Percentiles rank a stretch among this genome's conserved stretches.
These are phyloP conservation scores for Pimpla rufipes DNA, from an alignment of 2,888 invertebrate species.

Conservation along the genomic window DNA sequence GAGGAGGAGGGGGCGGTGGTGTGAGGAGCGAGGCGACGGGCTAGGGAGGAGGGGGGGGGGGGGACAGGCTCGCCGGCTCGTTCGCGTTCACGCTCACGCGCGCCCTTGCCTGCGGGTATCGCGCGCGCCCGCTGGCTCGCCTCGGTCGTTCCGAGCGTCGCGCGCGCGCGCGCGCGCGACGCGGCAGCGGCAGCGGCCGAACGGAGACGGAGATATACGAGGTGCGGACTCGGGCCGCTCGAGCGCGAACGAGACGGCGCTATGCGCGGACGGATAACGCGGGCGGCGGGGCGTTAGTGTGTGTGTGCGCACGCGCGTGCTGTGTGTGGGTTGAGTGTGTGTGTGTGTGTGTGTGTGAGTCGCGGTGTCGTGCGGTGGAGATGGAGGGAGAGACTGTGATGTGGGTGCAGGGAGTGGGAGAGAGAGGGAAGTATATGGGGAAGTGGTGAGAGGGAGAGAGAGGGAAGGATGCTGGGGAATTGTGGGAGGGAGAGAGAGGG, in stretches of 20 bases:
- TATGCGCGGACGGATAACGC: conserved; percentile 35
- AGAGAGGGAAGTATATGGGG: conserved; percentile 47
- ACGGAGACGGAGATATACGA: conserved; percentile 50
- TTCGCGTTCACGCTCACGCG: conserved; percentile 81
- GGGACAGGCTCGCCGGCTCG: conserved; percentile 65
- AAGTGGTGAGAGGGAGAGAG: conserved; percentile 20
- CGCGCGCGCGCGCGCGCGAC: conserved; percentile 74
- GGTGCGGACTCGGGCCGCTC: conserved; percentile 7
- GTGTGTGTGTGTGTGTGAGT: background rate
- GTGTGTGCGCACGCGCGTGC: background rate
- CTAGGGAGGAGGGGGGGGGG: conserved; percentile 52
- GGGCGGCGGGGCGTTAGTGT: conserved; percentile 33
- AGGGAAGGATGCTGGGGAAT: background rate
- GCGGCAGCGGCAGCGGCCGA: conserved; percentile 74
- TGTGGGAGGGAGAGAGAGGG: background rate
- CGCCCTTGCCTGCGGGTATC: conserved; percentile 81
- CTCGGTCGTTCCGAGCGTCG: conserved; percentile 71
- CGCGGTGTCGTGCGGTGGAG: conserved; percentile 18
- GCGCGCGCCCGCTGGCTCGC: conserved; percentile 70
- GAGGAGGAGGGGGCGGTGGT: conserved; percentile 46
- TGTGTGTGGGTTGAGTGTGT: background rate
- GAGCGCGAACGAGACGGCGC: conserved; percentile 67
- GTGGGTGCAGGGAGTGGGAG: too few relatives aligned
- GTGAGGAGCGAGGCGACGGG: too few relatives aligned
- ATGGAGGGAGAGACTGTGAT: conserved; percentile 37